These are phyloP conservation scores for Cylas formicarius DNA, from an alignment of 1,140 invertebrate species.

Conservation along the genomic window DNA sequence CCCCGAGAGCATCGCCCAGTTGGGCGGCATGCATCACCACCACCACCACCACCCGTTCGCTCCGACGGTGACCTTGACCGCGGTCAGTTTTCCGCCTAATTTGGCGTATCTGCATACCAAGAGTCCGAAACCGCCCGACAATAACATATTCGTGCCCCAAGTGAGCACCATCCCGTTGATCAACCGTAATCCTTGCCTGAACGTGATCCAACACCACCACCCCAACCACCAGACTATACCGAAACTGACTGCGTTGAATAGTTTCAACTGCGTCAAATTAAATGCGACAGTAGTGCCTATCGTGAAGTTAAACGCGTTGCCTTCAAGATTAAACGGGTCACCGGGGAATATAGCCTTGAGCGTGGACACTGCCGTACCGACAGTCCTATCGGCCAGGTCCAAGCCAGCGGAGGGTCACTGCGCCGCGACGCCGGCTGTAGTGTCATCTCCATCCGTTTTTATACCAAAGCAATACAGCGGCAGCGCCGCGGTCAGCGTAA, in stretches of 20 bases:
- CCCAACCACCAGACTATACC: conserved; percentile 36
- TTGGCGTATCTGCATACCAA: conserved; percentile 38
- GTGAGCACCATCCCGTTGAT: conserved; percentile 34
- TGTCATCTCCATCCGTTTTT: no score
- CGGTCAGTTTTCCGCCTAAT: conserved; percentile 35
- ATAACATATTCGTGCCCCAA: conserved; percentile 36
- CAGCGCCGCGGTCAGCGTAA: not conserved
- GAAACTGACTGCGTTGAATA: conserved; percentile 34
- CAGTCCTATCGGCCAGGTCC: conserved; percentile 31
- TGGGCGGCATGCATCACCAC: conserved; percentile 17
- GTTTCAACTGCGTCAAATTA: conserved; percentile 40
- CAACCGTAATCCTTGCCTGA: conserved; percentile 33
- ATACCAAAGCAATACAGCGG: conserved; percentile 15
- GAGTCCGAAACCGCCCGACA: conserved; percentile 36
- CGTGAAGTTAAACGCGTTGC: conserved; percentile 38
- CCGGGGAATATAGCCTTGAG: conserved; percentile 19
- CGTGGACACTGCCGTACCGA: conserved; percentile 35
- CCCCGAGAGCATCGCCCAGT: conserved; percentile 25
- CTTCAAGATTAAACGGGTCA: conserved; percentile 33
- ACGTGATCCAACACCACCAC: conserved; percentile 33
- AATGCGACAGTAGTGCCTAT: conserved; percentile 41
- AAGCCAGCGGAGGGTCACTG: conserved; percentile 15
- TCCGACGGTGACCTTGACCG: conserved; percentile 33
- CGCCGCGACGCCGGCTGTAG: conserved; percentile 5
- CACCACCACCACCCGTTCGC: conserved; percentile 25